phyloP scores from a whole-genome alignment of 2,113 vertebrate species.

The rabbit (Oryctolagus cuniculus) region DNA sequence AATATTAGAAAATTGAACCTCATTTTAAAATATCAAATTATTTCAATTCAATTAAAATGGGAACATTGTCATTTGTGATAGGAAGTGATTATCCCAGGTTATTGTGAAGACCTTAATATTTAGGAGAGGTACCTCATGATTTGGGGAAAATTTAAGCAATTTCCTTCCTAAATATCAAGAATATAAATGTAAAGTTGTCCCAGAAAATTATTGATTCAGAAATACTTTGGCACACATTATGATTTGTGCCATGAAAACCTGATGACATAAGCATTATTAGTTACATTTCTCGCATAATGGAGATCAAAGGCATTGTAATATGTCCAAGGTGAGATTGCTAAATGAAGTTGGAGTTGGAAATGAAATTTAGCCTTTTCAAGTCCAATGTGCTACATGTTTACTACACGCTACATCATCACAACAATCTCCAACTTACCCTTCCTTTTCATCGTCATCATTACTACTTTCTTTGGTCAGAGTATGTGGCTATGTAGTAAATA shows the following conservation, averaged over 20 bases:
- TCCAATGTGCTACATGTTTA: not conserved
- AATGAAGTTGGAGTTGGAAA: not conserved
- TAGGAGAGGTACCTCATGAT: not conserved
- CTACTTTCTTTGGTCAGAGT: not conserved
- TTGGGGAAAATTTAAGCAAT: not conserved
- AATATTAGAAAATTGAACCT: not conserved
- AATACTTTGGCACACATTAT: not conserved
- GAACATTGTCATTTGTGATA: not conserved
- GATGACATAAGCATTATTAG: not conserved
- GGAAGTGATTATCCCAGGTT: not conserved
- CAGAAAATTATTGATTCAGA: not conserved
- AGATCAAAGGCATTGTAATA: not conserved
- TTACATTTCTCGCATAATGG: not conserved
- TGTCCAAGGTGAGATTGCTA: not conserved
- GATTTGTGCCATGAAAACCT: not conserved
- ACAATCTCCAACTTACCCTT: not conserved
- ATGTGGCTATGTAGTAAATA: not conserved
- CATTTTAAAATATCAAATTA: conserved; percentile 19
- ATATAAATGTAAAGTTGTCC: not conserved
- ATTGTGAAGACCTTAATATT: not conserved
- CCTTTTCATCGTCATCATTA: not conserved
- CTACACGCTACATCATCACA: not conserved
- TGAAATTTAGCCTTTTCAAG: not conserved
- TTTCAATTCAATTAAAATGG: not conserved
- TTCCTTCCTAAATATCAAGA: not conserved